Percentiles rank a stretch among this genome's conserved stretches.
phyloP scores from a whole-genome alignment of 2,888 invertebrate species.

The Cryptocephalus primarius region DNA sequence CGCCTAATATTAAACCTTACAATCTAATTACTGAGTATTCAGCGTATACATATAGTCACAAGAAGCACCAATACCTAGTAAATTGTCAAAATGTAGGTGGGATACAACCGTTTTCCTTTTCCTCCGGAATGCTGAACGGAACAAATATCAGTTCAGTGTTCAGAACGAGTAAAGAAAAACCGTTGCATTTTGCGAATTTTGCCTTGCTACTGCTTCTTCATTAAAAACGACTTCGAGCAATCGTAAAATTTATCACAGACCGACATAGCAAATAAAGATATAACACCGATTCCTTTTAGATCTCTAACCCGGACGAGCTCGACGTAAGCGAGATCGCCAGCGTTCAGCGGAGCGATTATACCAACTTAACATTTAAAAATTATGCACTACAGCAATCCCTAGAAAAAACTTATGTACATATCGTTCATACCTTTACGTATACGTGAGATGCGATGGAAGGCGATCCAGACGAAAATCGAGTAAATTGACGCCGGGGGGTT shows the following conservation, averaged over 20 bases:
- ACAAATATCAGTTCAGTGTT: not conserved
- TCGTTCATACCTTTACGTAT: constrained; percentile 26
- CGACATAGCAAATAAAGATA: constrained; percentile 37
- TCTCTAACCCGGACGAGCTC: not conserved
- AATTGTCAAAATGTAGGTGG: constrained; percentile 13
- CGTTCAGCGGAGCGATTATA: constrained; percentile 4
- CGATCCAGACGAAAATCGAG: not conserved
- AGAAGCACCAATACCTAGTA: constrained; percentile 28
- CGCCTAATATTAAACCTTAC: too few relatives aligned
- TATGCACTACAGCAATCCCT: constrained; percentile 20
- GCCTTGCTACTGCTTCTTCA: constrained; percentile 20
- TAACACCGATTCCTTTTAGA: constrained; percentile 14
- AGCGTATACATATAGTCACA: constrained; percentile 37
- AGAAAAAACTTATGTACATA: constrained; percentile 28
- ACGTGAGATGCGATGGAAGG: constrained; percentile 14
- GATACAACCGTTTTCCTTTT: constrained; percentile 4
- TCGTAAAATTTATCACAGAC: constrained; percentile 38
- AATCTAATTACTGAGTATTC: constrained; percentile 27
- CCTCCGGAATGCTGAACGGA: too few relatives aligned
- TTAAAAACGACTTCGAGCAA: constrained; percentile 30
- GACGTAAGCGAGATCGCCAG: not conserved
- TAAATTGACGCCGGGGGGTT: not conserved
- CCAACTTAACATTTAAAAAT: constrained; percentile 13
- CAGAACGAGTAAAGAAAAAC: constrained; percentile 1
- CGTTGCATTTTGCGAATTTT: constrained; percentile 4